These are phyloP conservation scores for Geopemphigus sp. DNA, from an alignment of 1,140 invertebrate species.

Conservation along the genomic window DNA sequence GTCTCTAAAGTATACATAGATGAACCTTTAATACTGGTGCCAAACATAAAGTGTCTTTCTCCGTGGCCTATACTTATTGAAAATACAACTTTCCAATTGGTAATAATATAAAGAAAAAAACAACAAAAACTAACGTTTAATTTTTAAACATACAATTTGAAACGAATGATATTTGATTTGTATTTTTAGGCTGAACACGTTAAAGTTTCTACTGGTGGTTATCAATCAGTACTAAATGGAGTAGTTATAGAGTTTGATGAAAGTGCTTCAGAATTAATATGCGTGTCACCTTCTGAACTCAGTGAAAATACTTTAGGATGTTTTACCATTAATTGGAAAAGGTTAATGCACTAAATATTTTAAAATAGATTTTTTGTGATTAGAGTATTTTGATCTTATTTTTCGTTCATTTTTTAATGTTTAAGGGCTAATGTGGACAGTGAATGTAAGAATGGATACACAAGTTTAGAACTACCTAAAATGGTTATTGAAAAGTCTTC, in stretches of 20 bases:
- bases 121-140: no score
- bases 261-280: constrained; percentile 59
- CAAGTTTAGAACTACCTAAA: constrained; percentile 61
- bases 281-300: constrained; percentile 57
- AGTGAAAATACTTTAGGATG: constrained; percentile 66
- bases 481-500: constrained; percentile 62
- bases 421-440: constrained; percentile 54
- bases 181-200: constrained; percentile 46
- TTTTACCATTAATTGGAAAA: constrained; percentile 73
- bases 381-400: constrained; percentile 46
- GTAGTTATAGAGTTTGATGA: constrained; percentile 51
- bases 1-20: constrained; percentile 66
- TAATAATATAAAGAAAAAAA: constrained; percentile 53
- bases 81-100: constrained; percentile 64
- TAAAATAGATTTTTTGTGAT: background rate
- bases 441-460: constrained; percentile 55
- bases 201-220: constrained; percentile 29
- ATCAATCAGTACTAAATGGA: constrained; percentile 46
- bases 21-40: constrained; percentile 69
- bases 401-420: constrained; percentile 52
- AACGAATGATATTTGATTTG: background rate
- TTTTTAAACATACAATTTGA: background rate
- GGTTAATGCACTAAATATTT: constrained; percentile 57
- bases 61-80: constrained; percentile 69
- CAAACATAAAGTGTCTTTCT: constrained; percentile 66